A percentile compares a stretch with the other conserved stretches of the same genome.
These are phyloP conservation scores for Litocranius walleri DNA, from an alignment of 2,113 vertebrate species.

Conservation along the genomic window DNA sequence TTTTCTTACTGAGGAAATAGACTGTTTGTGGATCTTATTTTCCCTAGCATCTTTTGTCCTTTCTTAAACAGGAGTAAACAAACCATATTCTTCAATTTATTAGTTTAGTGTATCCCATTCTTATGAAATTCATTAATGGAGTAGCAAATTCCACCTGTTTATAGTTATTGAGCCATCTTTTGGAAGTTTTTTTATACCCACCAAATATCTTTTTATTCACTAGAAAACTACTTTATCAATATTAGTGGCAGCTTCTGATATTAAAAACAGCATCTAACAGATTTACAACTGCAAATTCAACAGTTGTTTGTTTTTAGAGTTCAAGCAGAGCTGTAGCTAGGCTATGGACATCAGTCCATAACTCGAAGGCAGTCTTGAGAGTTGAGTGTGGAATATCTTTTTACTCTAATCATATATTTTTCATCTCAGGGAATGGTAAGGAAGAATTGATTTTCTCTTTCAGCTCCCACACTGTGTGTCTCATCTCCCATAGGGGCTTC, in stretches of 20 bases:
- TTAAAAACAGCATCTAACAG: background rate
- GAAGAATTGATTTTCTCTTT: constrained; percentile 44
- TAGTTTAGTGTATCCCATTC: background rate
- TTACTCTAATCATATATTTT: constrained; percentile 57
- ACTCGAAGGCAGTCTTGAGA: constrained; percentile 39
- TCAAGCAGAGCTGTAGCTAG: background rate
- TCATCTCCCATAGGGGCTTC: constrained; percentile 33
- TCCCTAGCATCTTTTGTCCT: background rate
- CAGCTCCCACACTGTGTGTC: constrained; percentile 38
- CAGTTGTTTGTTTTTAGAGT: background rate
- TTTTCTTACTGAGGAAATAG: background rate
- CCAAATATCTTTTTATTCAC: background rate
- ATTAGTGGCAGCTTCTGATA: background rate
- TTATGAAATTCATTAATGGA: background rate
- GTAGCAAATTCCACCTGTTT: background rate
- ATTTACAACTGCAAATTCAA: background rate
- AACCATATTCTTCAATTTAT: background rate
- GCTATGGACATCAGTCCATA: background rate
- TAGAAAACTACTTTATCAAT: background rate
- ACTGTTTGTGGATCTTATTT: background rate
- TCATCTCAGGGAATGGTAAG: constrained; percentile 71
- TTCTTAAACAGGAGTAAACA: background rate
- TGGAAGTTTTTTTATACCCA: background rate
- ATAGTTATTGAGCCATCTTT: background rate
- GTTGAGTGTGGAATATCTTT: constrained; percentile 43